Conservation (phyloP, 1,140 invertebrate genomes). For the Maniola jurtina region DNA sequence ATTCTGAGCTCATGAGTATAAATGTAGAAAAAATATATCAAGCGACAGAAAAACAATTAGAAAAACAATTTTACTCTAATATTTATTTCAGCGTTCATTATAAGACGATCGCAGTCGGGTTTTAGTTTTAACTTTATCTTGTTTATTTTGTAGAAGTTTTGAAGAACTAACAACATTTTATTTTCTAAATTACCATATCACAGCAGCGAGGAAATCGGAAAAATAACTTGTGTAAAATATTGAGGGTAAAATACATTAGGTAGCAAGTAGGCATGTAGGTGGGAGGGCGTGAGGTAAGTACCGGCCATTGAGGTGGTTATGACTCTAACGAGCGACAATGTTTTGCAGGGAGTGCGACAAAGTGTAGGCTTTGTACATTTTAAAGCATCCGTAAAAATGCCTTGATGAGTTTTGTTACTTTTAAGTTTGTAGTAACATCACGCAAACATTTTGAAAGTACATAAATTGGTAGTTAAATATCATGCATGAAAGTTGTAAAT, state of each 20-base stretch:
- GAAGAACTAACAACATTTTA: not conserved
- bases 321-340: slow-evolving; percentile 37
- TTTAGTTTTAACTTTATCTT: too few relatives aligned
- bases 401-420: not conserved
- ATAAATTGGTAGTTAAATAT: not conserved
- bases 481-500: too few relatives aligned
- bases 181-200: too few relatives aligned
- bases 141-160: not conserved
- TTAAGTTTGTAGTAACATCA: not conserved
- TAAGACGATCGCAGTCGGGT: too few relatives aligned
- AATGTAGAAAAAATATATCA: too few relatives aligned
- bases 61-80: too few relatives aligned
- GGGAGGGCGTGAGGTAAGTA: slow-evolving; percentile 31
- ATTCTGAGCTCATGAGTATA: too few relatives aligned
- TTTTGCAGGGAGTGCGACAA: slow-evolving; percentile 24
- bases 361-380: slow-evolving; percentile 9
- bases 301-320: slow-evolving; percentile 47
- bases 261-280: slow-evolving; percentile 23
- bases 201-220: not conserved
- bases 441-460: not conserved
- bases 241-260: slow-evolving; percentile 22
- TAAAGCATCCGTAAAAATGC: slow-evolving; percentile 12
- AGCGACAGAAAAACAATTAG: too few relatives aligned
- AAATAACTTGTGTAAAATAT: not conserved
- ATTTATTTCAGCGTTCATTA: too few relatives aligned